Evolutionary conservation across 2,888 invertebrate species (phyloP).

Genomic region (Pseudoips prasinana): DNA sequence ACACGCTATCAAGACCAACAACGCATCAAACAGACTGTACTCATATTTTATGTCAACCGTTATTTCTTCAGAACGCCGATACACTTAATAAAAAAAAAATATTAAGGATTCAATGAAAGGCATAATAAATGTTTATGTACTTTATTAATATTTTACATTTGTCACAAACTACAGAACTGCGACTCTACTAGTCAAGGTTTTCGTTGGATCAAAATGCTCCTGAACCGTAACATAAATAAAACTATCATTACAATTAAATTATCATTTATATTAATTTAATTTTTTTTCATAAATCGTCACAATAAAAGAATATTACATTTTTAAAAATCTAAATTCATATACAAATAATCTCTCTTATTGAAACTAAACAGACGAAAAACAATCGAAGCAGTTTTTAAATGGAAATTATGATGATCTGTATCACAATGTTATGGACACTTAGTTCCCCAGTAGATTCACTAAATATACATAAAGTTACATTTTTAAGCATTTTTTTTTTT

Average conservation of each 20-base stretch:
- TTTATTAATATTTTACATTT: constrained; percentile 72
- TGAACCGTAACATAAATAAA: constrained; percentile 71
- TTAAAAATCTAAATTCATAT: constrained; percentile 75
- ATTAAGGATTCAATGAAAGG: constrained; percentile 48
- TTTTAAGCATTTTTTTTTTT: constrained; percentile 57
- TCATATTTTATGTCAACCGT: no score
- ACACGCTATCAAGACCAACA: no score
- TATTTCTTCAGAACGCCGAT: no score
- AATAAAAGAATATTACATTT: constrained; percentile 70
- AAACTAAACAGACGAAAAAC: constrained; percentile 69
- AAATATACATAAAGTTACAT: constrained; percentile 79
- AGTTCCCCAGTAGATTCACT: constrained; percentile 71
- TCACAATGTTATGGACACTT: constrained; percentile 79
- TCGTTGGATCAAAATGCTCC: constrained; percentile 75
- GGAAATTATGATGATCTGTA: constrained; percentile 75
- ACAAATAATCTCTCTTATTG: constrained; percentile 78
- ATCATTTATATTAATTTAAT: constrained; percentile 61
- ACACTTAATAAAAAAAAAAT: no score
- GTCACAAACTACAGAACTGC: constrained; percentile 80
- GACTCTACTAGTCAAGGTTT: constrained; percentile 71
- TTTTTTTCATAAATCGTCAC: constrained; percentile 62
- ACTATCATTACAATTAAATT: constrained; percentile 64
- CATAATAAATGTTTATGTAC: constrained; percentile 57
- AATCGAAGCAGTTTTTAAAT: constrained; percentile 68
- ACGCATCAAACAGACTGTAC: no score